Evolutionary conservation across 2,797 vertebrate genomes (phyloP).

Genomic region (Trichosurus vulpecula): DNA sequence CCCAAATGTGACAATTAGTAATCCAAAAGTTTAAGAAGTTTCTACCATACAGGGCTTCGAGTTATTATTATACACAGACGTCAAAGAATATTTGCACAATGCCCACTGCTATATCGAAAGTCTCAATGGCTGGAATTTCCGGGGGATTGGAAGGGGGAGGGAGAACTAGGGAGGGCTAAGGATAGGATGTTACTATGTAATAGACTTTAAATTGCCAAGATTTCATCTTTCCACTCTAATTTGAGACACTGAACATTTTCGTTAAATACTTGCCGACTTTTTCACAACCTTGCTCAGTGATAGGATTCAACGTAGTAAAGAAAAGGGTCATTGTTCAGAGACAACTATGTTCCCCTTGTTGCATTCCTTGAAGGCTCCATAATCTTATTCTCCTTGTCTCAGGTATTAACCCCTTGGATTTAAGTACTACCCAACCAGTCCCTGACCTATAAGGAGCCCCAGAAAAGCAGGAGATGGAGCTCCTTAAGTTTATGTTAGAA

Average conservation of each 20-base stretch:
- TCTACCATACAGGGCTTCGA: not conserved
- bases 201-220: not conserved
- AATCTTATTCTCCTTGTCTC: not conserved
- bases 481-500: not conserved
- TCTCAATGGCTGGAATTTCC: not conserved
- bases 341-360: not conserved
- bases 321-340: not conserved
- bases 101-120: not conserved
- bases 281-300: not conserved
- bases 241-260: not conserved
- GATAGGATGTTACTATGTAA: not conserved
- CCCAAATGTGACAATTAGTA: conserved; percentile 8
- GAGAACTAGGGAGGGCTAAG: not conserved
- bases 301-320: not conserved
- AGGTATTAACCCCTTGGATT: not conserved
- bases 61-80: not conserved
- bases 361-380: not conserved
- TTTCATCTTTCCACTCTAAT: not conserved
- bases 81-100: conserved; percentile 8
- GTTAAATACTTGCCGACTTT: not conserved
- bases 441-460: not conserved
- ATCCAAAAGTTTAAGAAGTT: conserved; percentile 12
- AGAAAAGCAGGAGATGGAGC: not conserved
- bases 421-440: not conserved
- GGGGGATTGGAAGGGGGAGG: not conserved